A percentile compares a stretch with the other conserved stretches of the same genome.
phyloP scores from a whole-genome alignment of 2,113 vertebrate genomes.

The Malurus alboscapulatus region DNA sequence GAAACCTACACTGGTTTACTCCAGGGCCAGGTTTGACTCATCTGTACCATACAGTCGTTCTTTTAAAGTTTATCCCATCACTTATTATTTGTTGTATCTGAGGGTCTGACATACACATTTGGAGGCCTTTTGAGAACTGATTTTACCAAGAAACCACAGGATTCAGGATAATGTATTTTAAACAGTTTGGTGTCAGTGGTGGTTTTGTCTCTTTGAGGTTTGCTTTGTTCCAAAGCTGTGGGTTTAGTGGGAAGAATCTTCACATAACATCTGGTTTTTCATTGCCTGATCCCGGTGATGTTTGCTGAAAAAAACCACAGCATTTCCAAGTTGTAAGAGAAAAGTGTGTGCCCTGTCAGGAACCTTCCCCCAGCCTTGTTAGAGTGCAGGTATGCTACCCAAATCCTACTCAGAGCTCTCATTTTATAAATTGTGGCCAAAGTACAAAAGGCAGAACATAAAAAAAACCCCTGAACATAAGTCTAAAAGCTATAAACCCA shows the following conservation, averaged over 20 bases:
- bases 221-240: slow-evolving; percentile 27
- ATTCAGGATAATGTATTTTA: background rate
- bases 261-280: background rate
- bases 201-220: background rate
- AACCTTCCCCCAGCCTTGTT: background rate
- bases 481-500: slow-evolving; percentile 24
- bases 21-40: background rate
- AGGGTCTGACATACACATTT: background rate
- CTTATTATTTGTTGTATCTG: slow-evolving; percentile 1
- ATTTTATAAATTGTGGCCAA: background rate
- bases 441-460: slow-evolving; percentile 21
- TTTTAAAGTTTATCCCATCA: background rate
- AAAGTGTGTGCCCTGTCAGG: background rate
- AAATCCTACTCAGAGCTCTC: background rate
- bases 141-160: background rate
- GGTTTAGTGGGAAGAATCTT: background rate
- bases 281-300: background rate
- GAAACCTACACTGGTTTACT: background rate
- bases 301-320: background rate
- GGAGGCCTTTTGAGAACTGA: background rate
- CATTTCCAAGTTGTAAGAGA: background rate
- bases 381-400: background rate
- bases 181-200: background rate
- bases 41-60: background rate
- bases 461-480: background rate